phyloP scores from a whole-genome alignment of 2,888 invertebrate species.

The Hartigia nigra region DNA sequence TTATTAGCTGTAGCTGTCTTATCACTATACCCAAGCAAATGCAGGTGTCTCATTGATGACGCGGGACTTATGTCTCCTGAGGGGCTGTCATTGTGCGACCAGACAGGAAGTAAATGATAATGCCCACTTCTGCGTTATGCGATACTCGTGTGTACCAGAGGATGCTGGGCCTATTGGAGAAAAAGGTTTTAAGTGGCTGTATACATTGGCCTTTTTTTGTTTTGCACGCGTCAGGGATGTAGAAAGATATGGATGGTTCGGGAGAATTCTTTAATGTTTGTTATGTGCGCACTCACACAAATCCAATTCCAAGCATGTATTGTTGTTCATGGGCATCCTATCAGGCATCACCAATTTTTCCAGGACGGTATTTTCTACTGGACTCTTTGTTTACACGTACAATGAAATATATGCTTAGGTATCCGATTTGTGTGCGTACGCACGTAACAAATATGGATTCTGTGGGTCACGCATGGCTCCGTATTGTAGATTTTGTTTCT shows the following conservation, averaged over 20 bases:
- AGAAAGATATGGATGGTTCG: neutral
- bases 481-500: neutral
- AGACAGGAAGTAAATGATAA: conserved; percentile 24
- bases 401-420: no score
- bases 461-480: neutral
- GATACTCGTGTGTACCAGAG: conserved; percentile 21
- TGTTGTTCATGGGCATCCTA: no score
- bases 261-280: no score
- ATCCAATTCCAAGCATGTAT: no score
- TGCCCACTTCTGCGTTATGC: conserved; percentile 25
- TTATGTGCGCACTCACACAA: no score
- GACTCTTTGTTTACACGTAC: no score
- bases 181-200: neutral
- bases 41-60: neutral
- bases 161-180: neutral
- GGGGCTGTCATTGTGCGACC: neutral
- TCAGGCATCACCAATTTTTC: no score
- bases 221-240: neutral
- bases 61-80: neutral
- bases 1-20: neutral
- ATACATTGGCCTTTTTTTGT: neutral
- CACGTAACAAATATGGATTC: neutral
- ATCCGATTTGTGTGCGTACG: no score
- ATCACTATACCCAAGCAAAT: neutral
- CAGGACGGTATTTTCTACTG: no score